Evolutionary conservation across 1,140 invertebrate species (phyloP).

Genomic region (Eumaeus atala): DNA sequence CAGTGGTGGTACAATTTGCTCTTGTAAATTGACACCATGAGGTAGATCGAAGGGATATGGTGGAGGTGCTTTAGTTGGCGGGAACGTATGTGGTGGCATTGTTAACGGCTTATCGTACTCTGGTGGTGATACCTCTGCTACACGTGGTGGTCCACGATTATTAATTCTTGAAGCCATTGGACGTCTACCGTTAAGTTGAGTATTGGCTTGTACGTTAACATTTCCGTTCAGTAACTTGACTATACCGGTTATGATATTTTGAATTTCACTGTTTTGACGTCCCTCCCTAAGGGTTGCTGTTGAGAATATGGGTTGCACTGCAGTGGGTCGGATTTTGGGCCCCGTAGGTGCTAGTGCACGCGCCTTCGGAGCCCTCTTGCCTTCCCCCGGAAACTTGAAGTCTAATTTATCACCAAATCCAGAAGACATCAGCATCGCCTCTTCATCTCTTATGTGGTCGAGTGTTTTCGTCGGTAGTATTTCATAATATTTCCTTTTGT

Average conservation of each 20-base stretch:
- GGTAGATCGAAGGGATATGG: conserved; percentile 83
- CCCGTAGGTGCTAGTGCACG: conserved; percentile 76
- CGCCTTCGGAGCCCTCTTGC: conserved; percentile 79
- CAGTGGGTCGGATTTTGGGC: conserved; percentile 76
- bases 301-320: conserved; percentile 67
- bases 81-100: conserved; percentile 48
- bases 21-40: conserved; percentile 82
- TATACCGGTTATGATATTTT: conserved; percentile 93
- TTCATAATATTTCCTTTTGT: conserved; percentile 64
- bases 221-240: conserved; percentile 92
- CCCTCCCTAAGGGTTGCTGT: conserved; percentile 58
- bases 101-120: conserved; percentile 78
- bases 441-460: conserved; percentile 45
- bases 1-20: conserved; percentile 82
- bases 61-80: conserved; percentile 73
- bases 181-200: conserved; percentile 73
- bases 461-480: conserved; percentile 66
- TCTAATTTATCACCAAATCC: conserved; percentile 56
- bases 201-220: conserved; percentile 85
- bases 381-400: conserved; percentile 81
- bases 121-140: conserved; percentile 82
- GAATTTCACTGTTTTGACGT: conserved; percentile 84
- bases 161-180: conserved; percentile 85
- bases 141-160: conserved; percentile 89
- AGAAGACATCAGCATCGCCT: conserved; percentile 49